phyloP scores from a whole-genome alignment of 2,113 vertebrate genomes.

The Anoplopoma fimbria region DNA sequence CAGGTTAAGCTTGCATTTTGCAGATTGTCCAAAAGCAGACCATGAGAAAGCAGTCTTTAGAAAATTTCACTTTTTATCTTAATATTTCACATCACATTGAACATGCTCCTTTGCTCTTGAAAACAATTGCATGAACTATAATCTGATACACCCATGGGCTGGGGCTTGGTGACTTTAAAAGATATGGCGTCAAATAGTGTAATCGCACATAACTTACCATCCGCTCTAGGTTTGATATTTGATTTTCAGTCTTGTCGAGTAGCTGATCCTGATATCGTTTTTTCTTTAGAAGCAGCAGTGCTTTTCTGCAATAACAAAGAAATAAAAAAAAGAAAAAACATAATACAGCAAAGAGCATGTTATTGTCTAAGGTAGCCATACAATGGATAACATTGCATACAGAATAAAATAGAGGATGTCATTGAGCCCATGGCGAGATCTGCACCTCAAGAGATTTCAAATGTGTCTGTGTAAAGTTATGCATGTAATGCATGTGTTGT shows the following conservation, averaged over 20 bases:
- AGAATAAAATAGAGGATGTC: background rate
- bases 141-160: background rate
- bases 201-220: conserved; percentile 84
- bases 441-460: background rate
- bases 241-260: conserved; percentile 91
- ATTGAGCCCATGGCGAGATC: background rate
- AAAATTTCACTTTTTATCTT: background rate
- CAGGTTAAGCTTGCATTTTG: background rate
- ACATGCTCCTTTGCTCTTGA: background rate
- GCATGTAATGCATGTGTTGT: background rate
- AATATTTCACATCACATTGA: background rate
- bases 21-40: background rate
- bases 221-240: conserved; percentile 92
- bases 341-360: background rate
- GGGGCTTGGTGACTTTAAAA: background rate
- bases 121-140: background rate
- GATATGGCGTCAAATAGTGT: no score
- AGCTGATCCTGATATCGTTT: conserved; percentile 94
- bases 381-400: background rate
- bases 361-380: background rate
- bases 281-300: conserved; percentile 93
- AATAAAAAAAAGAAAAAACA: background rate
- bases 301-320: conserved; percentile 82
- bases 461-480: background rate
- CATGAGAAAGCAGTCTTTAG: background rate